phyloP scores from a whole-genome alignment of 2,797 vertebrate species.

The Danio kyathit region DNA sequence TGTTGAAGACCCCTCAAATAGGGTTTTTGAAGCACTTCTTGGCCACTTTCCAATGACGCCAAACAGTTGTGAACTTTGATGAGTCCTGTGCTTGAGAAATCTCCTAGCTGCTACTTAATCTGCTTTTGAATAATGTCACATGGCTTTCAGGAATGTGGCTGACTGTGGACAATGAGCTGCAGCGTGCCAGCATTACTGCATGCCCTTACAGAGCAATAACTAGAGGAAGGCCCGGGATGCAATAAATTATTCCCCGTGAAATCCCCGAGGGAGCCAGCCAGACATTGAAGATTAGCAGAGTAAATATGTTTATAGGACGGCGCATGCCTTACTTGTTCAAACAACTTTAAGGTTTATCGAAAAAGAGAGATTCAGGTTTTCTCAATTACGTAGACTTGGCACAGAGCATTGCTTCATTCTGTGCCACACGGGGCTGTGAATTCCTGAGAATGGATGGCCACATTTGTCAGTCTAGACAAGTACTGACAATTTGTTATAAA shows the following conservation, averaged over 20 bases:
- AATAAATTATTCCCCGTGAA: constrained; percentile 24
- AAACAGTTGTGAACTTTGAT: constrained; percentile 7
- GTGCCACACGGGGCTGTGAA: constrained; percentile 56
- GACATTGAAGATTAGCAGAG: constrained; percentile 12
- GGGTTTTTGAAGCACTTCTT: neutral
- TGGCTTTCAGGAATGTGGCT: constrained; percentile 67
- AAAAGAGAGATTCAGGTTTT: constrained; percentile 50
- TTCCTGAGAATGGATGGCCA: constrained; percentile 49
- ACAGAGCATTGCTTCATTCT: neutral
- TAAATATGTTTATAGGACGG: constrained; percentile 25
- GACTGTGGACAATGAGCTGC: constrained; percentile 18
- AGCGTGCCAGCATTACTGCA: constrained; percentile 11
- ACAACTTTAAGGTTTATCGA: neutral
- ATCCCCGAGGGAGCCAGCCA: neutral
- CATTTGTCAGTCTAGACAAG: constrained; percentile 63
- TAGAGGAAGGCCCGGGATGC: constrained; percentile 22
- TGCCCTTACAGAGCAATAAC: constrained; percentile 41
- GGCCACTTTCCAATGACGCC: neutral
- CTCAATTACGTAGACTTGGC: neutral
- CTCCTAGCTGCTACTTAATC: constrained; percentile 30
- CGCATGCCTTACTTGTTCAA: neutral
- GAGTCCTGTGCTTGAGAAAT: constrained; percentile 12
- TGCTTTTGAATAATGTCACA: constrained; percentile 65
- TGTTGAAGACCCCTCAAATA: neutral
- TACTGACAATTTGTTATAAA: constrained; percentile 63